phyloP scores from a whole-genome alignment of 1,140 invertebrate species.

The Metaphire vulgaris region DNA sequence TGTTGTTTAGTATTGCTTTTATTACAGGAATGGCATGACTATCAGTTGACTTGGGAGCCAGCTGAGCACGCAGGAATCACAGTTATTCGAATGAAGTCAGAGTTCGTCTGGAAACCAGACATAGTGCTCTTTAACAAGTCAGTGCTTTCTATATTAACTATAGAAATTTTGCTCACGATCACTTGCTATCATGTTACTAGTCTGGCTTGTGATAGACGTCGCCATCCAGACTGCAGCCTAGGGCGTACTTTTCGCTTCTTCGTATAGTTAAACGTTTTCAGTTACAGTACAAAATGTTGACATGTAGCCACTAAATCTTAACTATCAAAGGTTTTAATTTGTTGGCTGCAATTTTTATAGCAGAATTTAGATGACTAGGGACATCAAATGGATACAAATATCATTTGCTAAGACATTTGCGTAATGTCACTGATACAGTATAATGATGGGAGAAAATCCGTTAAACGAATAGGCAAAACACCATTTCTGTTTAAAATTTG shows the following conservation, averaged over 20 bases:
- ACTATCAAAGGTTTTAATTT: too few species aligned
- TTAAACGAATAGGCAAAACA: too few species aligned
- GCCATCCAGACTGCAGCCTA: too few species aligned
- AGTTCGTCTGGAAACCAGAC: conserved; percentile 83
- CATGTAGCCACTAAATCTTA: not conserved
- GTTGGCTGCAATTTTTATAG: too few species aligned
- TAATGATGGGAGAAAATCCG: too few species aligned
- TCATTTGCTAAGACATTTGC: too few species aligned
- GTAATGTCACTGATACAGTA: too few species aligned
- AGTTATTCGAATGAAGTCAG: conserved; percentile 86
- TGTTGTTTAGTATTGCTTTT: not conserved
- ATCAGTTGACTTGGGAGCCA: conserved; percentile 95
- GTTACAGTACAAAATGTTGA: not conserved
- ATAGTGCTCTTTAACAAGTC: conserved; percentile 19
- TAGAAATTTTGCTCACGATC: too few species aligned
- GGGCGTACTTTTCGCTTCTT: too few species aligned
- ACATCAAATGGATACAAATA: too few species aligned
- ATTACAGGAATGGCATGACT: conserved; percentile 84
- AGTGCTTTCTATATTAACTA: not conserved
- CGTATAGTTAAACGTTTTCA: not conserved
- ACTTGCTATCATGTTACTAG: not conserved
- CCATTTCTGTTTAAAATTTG: too few species aligned
- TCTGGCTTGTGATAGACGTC: not conserved
- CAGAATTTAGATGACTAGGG: too few species aligned
- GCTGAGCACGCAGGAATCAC: conserved; percentile 94